Evolutionary conservation across 2,888 invertebrate species (phyloP).

Genomic region (Rosalia funebris): DNA sequence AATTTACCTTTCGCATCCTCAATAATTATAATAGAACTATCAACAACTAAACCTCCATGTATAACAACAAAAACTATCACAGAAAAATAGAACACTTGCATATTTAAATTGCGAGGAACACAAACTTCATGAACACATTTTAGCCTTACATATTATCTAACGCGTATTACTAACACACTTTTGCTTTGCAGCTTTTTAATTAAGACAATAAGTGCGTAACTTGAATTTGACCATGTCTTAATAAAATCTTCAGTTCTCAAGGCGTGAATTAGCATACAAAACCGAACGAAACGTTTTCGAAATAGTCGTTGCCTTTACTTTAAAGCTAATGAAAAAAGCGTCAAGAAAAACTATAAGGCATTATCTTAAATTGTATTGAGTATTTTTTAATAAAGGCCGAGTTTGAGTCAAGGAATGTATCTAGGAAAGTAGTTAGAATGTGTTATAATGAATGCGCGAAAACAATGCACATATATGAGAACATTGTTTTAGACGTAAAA

Average conservation of each 20-base stretch:
- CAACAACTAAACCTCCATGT: conserved; percentile 25
- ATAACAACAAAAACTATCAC: conserved; percentile 49
- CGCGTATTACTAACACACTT: conserved; percentile 8
- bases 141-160: not conserved
- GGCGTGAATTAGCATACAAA: conserved; percentile 49
- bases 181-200: not conserved
- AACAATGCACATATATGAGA: conserved; percentile 36
- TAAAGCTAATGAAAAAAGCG: not conserved
- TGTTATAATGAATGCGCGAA: conserved; percentile 20
- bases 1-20: conserved; percentile 57
- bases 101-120: conserved; percentile 34
- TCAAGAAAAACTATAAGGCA: no score
- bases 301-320: conserved; percentile 6
- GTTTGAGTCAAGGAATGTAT: not conserved
- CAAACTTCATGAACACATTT: conserved; percentile 30
- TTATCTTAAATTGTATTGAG: no score
- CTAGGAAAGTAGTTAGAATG: not conserved
- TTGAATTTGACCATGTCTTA: conserved; percentile 50
- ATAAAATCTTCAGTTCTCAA: conserved; percentile 44
- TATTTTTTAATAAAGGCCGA: not conserved
- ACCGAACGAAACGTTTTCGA: conserved; percentile 22
- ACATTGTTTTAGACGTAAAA: conserved; percentile 32
- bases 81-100: conserved; percentile 48
- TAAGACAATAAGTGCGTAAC: conserved; percentile 30
- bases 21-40: conserved; percentile 52